A percentile compares a stretch with the other conserved stretches of the same genome.
phyloP scores from a whole-genome alignment of 2,888 invertebrate species.

The Lordiphosa andalusiaca region DNA sequence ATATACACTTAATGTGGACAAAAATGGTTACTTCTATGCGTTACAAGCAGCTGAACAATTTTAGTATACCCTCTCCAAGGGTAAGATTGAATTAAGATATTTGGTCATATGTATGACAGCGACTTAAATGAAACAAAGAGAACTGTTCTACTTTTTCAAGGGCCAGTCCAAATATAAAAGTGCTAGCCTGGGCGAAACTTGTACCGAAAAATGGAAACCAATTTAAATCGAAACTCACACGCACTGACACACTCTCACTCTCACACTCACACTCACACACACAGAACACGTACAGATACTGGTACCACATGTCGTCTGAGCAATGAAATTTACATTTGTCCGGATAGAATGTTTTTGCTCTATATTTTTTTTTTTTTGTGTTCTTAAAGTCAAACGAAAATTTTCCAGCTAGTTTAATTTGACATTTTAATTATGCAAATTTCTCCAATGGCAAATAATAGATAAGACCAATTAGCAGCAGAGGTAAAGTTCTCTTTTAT shows the following conservation, averaged over 20 bases:
- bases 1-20: too few species aligned
- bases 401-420: conserved; percentile 38
- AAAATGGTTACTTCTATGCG: too few species aligned
- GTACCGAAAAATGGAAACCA: conserved; percentile 21
- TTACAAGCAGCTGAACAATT: too few species aligned
- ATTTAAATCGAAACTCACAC: conserved; percentile 36
- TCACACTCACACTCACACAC: conserved; percentile 4
- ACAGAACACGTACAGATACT: conserved; percentile 21
- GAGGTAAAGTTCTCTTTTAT: background rate
- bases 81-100: too few species aligned
- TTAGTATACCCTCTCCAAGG: too few species aligned
- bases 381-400: conserved; percentile 16
- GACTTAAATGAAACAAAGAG: background rate
- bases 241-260: conserved; percentile 1
- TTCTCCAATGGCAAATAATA: conserved; percentile 42
- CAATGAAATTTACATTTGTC: conserved; percentile 38
- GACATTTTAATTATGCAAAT: conserved; percentile 65
- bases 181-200: conserved; percentile 10
- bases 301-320: conserved; percentile 40
- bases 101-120: too few species aligned
- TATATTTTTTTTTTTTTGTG: conserved; percentile 13
- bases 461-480: conserved; percentile 55
- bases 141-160: conserved; percentile 1
- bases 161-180: conserved; percentile 23
- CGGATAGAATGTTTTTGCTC: conserved; percentile 23